Base-by-base conservation (phyloP, 2,888 invertebrate species). In the Notodonta dromedarius region DNA sequence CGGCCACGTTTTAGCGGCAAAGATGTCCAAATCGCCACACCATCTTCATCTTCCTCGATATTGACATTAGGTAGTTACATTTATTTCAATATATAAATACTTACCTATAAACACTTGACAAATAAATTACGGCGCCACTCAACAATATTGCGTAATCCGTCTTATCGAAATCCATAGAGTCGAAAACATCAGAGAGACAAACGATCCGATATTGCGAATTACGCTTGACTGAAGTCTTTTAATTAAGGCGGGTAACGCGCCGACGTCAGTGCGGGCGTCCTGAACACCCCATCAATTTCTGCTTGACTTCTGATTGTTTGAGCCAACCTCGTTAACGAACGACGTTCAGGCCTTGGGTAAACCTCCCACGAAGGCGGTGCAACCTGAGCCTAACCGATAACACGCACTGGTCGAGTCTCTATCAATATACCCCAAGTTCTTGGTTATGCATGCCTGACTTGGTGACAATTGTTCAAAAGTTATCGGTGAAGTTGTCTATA, bases 171-270 rank as follows among this genome's bases (percentile, higher is more conserved):
- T 78, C 75, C 67, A 78, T 80, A 77, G 78, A 82, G 78, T 81
- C 71, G 73, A 73, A 76, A 78, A 77, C 79, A 80, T 84, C 79
- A 79, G 73, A 71, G 73, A 79, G 83, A 83, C 84, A 83, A 86
- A 85, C 83, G 83, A 82, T 80, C 79, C 87, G 80, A 90, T 91
- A 90, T 89, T 87, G 86, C 87, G 80, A 86, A 83, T 84, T 83
- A 86, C 90, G 90, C 80, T 83, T 88, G 88, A 91, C 80, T 90
- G 89, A 89, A 90, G 89, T 85, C 88, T 91, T 92, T 92, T 92
- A 91, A 91, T 92, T 93, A 91, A 91, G 81, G 78, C 73, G 78
- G 79, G 77, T 74, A 24, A 73, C 77, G 74, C 78, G 76, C 71
- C 77, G 67, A 73, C 77, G 73, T 74, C 78, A 74, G 74, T 75